Percentiles rank a stretch among this genome's conserved stretches.
Conservation (phyloP, 2,113 vertebrate species). For the Dendrocopos noguchii region DNA sequence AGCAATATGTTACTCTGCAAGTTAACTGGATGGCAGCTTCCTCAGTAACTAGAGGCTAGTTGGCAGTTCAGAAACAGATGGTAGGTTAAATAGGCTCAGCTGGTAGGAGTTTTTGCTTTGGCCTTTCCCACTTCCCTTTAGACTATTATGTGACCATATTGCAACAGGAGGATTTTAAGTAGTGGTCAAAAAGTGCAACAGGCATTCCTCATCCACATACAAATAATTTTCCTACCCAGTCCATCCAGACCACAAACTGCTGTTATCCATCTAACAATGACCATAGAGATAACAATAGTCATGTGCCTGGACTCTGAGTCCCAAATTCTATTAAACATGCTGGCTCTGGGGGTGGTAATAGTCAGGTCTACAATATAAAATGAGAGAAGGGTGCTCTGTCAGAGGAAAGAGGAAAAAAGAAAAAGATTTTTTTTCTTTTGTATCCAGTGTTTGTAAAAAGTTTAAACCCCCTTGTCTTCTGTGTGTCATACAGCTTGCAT, state of each 20-base stretch:
- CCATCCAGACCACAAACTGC: not conserved
- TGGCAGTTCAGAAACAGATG: conserved; percentile 36
- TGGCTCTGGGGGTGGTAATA: not conserved
- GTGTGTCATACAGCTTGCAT: not conserved
- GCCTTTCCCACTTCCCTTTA: conserved; percentile 39
- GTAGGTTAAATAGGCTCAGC: conserved; percentile 64
- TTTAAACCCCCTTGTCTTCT: not conserved
- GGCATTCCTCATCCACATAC: not conserved
- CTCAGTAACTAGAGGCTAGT: conserved; percentile 5
- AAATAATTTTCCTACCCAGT: not conserved
- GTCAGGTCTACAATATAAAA: not conserved
- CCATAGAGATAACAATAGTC: not conserved
- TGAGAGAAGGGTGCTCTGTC: not conserved
- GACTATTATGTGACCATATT: not conserved
- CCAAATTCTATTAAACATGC: not conserved
- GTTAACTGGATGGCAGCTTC: conserved; percentile 24
- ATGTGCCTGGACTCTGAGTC: not conserved
- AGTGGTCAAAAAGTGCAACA: not conserved
- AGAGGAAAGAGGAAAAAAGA: too few relatives aligned
- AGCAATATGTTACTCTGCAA: not conserved
- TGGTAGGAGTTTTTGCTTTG: conserved; percentile 39
- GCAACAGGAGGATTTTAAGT: not conserved
- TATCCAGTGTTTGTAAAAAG: not conserved
- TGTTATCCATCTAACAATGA: not conserved
- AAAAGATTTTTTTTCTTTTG: not conserved